Evolutionary conservation across 2,113 vertebrate genomes (phyloP), one percentile per base, ranked within the genome.

Genomic region (Solea solea): DNA sequence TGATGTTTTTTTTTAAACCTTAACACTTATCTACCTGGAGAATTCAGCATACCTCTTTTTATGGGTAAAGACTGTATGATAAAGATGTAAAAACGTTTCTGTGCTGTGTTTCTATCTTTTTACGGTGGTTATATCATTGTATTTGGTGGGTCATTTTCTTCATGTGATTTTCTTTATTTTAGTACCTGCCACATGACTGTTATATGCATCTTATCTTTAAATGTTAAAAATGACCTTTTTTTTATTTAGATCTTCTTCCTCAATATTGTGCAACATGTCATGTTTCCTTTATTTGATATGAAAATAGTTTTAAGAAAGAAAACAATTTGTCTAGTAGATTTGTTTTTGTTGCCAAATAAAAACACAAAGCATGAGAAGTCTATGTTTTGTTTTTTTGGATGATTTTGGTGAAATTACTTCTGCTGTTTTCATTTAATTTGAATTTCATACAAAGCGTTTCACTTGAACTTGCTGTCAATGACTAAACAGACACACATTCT

Each of bases 11-110:
- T 48, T 87, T 90, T 83, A 87, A 92, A 93, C 92, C 90, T 92
- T 82, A 93, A 96, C 95, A 96, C 94, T 94, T 95, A 97, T 97
- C 96, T 97, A 97, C 95, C 96, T 97, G 95, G 95, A 96, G 93
- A 94, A 95, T 95, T 95, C 95, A 93, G 95, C 94, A 95, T 97
- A 97, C 96, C 96, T 97, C 95, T 96, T 95, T 93, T 94, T 94
- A 95, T 93, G 94, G 94, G 94, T 95, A 95, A 95, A 90, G 93
- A 95, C 94, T 96, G 95, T 96, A 95, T 50, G 57, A 86, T 89
- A 90, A 77, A 85, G 68, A 94, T 94, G 72, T 85, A 79, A 66
- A 78, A 66, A 94, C 21, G 91, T 94, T 95, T 94, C 94, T 95
- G 94, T 96, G 94, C 93, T 93, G 93, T 95, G 94, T 88, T 96